Conservation (phyloP, 2,888 invertebrate genomes). For the Cheilosia vernalis region DNA sequence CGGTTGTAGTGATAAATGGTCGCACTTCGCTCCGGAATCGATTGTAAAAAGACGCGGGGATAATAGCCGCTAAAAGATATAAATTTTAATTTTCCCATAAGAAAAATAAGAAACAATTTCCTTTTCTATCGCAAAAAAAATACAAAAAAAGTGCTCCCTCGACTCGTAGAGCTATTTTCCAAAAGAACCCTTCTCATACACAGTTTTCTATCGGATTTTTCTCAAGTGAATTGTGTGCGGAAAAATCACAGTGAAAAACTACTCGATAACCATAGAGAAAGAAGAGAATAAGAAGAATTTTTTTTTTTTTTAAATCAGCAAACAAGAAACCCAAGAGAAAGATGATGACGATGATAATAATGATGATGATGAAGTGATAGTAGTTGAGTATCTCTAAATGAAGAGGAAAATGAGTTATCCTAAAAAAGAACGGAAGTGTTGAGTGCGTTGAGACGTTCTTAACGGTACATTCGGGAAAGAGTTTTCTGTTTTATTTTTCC, state of each 20-base stretch:
- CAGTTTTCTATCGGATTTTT: slow-evolving; percentile 30
- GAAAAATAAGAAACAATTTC: neutral
- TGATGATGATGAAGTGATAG: slow-evolving; percentile 72
- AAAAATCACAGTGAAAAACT: slow-evolving; percentile 50
- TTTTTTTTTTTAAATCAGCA: slow-evolving; percentile 8
- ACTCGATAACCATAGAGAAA: neutral
- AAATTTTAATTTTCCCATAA: slow-evolving; percentile 28
- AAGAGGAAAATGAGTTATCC: slow-evolving; percentile 71
- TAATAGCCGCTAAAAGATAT: slow-evolving; percentile 62
- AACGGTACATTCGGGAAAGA: slow-evolving; percentile 53
- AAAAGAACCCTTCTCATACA: slow-evolving; percentile 29
- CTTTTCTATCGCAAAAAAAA: too few relatives aligned
- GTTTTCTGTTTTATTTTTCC: slow-evolving; percentile 20
- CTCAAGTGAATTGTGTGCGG: slow-evolving; percentile 8
- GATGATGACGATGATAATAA: slow-evolving; percentile 48
- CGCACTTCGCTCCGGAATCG: slow-evolving; percentile 73
- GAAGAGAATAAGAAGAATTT: neutral
- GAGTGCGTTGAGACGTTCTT: slow-evolving; percentile 72
- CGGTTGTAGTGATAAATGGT: slow-evolving; percentile 74
- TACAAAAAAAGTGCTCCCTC: neutral
- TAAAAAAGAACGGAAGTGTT: slow-evolving; percentile 72
- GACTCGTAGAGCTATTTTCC: slow-evolving; percentile 1
- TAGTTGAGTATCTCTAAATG: slow-evolving; percentile 72
- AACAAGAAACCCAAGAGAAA: slow-evolving; percentile 41
- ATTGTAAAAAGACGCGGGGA: slow-evolving; percentile 73